phyloP scores from a whole-genome alignment of 2,113 vertebrate species.

The Nibea coibor region DNA sequence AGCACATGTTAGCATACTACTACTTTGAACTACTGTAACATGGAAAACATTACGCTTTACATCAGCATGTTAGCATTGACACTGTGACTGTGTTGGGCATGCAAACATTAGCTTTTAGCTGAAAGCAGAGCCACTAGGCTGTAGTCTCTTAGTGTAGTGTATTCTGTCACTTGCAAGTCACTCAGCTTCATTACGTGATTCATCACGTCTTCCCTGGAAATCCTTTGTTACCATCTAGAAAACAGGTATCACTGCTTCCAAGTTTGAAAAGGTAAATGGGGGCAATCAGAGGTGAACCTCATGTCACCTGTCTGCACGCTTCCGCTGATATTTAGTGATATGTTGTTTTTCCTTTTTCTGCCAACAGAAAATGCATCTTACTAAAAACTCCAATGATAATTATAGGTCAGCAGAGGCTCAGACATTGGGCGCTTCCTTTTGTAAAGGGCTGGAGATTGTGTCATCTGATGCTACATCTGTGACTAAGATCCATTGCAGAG shows the following conservation, averaged over 20 bases:
- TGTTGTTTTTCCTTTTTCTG: not conserved
- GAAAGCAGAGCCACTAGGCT: not conserved
- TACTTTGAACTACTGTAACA: not conserved
- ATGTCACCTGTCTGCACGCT: not conserved
- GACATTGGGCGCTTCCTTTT: not conserved
- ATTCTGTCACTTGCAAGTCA: not conserved
- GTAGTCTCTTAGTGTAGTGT: not conserved
- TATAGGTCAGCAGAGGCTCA: slow-evolving; percentile 28
- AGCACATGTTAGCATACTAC: not conserved
- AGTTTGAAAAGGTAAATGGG: not conserved
- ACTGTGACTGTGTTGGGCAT: not conserved
- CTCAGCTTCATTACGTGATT: not conserved
- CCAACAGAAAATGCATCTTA: not conserved
- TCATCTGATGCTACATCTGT: slow-evolving; percentile 39
- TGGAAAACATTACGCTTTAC: not conserved
- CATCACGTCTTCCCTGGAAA: not conserved
- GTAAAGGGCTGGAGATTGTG: slow-evolving; percentile 6
- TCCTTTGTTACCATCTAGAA: not conserved
- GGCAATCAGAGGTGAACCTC: slow-evolving; percentile 3
- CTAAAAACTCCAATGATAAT: slow-evolving; percentile 2
- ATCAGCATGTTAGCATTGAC: not conserved
- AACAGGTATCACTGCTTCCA: not conserved
- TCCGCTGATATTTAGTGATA: not conserved
- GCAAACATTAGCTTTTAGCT: not conserved
- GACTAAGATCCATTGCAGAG: slow-evolving; percentile 22